A percentile compares a stretch with the other conserved stretches of the same genome.
Evolutionary conservation across 2,888 invertebrate genomes (phyloP).

Genomic region (Drepana falcataria): DNA sequence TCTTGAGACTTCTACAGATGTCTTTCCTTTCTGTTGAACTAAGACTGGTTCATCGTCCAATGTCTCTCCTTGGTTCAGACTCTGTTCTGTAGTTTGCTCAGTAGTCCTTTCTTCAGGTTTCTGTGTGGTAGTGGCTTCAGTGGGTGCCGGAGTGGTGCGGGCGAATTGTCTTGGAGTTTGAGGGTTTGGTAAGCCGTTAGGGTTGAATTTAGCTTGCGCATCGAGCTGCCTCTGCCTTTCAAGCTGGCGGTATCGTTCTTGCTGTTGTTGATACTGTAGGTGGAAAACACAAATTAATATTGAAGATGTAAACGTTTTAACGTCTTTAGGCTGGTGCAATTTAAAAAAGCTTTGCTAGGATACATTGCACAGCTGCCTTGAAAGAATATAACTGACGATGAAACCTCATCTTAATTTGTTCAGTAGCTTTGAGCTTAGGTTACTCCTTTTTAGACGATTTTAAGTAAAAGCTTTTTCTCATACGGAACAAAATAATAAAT

Average conservation of each 20-base stretch:
- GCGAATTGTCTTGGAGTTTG: conserved; percentile 50
- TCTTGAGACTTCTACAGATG: conserved; percentile 59
- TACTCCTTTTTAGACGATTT: too few species aligned
- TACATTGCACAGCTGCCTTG: too few species aligned
- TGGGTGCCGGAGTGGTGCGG: conserved; percentile 33
- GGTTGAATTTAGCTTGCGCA: conserved; percentile 23
- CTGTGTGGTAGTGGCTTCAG: conserved; percentile 35
- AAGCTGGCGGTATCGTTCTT: conserved; percentile 53
- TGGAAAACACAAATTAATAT: conserved; percentile 6
- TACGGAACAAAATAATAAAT: background rate
- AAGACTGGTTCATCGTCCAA: conserved; percentile 26
- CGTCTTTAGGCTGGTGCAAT: background rate
- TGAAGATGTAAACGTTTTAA: background rate
- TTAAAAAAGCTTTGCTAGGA: too few species aligned
- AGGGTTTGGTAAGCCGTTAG: conserved; percentile 35
- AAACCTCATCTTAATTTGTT: too few species aligned
- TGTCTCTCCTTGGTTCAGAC: conserved; percentile 51
- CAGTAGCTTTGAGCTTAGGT: too few species aligned
- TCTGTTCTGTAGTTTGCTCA: conserved; percentile 45
- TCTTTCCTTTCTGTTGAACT: conserved; percentile 37
- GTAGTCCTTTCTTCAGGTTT: conserved; percentile 28
- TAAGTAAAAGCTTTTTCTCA: background rate
- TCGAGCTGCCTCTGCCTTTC: conserved; percentile 56
- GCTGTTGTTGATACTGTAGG: conserved; percentile 56
- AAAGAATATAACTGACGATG: too few species aligned